These are phyloP conservation scores for Azorinus chamasolen DNA, from an alignment of 2,888 invertebrate genomes.

Conservation along the genomic window DNA sequence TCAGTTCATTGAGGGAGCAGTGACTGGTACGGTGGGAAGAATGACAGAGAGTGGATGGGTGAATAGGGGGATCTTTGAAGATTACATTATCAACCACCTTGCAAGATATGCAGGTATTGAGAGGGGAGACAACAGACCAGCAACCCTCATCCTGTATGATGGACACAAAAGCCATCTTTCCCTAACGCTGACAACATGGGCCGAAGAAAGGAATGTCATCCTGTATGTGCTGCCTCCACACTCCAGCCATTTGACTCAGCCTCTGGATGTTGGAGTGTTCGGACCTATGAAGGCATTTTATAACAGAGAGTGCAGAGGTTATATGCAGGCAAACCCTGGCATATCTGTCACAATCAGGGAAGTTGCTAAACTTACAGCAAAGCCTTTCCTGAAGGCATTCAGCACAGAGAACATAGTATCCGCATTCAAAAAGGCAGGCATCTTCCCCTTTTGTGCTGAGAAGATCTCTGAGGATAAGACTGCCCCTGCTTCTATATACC, in stretches of 20 bases:
- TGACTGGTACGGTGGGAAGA: constrained; percentile 34
- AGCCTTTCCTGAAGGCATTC: constrained; percentile 36
- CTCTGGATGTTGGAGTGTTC: constrained; percentile 42
- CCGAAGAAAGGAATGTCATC: constrained; percentile 46
- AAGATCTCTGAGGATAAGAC: constrained; percentile 4
- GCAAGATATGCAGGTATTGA: constrained; percentile 35
- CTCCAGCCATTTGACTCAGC: constrained; percentile 38
- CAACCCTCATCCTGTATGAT: constrained; percentile 41
- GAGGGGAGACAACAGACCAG: neutral
- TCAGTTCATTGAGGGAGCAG: constrained; percentile 30
- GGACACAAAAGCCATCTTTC: constrained; percentile 43
- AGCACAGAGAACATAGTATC: constrained; percentile 23
- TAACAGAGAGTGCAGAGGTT: constrained; percentile 32
- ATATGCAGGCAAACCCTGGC: constrained; percentile 26
- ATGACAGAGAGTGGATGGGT: constrained; percentile 57
- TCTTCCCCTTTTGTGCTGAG: constrained; percentile 25
- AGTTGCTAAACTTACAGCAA: constrained; percentile 34
- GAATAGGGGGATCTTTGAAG: constrained; percentile 37
- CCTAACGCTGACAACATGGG: constrained; percentile 43
- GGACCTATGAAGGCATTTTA: constrained; percentile 37
- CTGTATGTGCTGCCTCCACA: constrained; percentile 39
- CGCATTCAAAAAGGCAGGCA: constrained; percentile 30
- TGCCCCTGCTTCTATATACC: constrained; percentile 37
- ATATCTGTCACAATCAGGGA: constrained; percentile 28
- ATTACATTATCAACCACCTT: constrained; percentile 49